A percentile compares a stretch with the other conserved stretches of the same genome.
Conservation (phyloP, 2,888 invertebrate species). For the Mythimna loreyi region DNA sequence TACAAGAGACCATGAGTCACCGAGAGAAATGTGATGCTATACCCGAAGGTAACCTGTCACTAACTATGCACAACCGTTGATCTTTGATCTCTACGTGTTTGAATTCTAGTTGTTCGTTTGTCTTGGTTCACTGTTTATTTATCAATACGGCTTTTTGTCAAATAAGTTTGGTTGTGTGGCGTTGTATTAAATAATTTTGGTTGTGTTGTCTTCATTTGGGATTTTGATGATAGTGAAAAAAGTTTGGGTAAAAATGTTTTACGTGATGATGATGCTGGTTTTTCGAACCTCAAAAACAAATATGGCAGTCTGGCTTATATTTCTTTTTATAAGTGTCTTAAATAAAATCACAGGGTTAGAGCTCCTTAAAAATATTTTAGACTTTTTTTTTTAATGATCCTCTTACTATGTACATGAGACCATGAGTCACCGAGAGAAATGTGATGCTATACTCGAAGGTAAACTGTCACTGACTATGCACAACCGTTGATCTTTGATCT, state of each 20-base stretch:
- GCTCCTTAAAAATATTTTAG: no score
- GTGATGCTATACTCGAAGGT: conserved; percentile 38
- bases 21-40: conserved; percentile 48
- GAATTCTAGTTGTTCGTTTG: conserved; percentile 8
- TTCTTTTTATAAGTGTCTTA: no score
- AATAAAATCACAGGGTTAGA: no score
- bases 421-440: conserved; percentile 50
- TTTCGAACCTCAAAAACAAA: no score
- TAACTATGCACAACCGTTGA: conserved; percentile 23
- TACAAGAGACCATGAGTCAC: conserved; percentile 30
- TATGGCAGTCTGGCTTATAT: no score
- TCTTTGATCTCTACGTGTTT: conserved; percentile 35
- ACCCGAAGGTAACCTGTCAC: conserved; percentile 43
- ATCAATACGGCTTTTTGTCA: background rate
- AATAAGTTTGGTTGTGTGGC: background rate
- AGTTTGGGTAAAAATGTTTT: no score
- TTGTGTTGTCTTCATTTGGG: background rate
- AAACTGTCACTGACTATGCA: conserved; percentile 42
- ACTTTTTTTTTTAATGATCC: conserved; percentile 33
- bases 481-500: conserved; percentile 35
- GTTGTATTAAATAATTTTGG: background rate
- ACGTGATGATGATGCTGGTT: background rate
- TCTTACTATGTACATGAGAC: conserved; percentile 5
- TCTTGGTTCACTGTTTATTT: conserved; percentile 18
- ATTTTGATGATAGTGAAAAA: background rate